These are phyloP conservation scores for Clarias pachynema DNA, from an alignment of 2,797 vertebrate species.

Conservation along the genomic window DNA sequence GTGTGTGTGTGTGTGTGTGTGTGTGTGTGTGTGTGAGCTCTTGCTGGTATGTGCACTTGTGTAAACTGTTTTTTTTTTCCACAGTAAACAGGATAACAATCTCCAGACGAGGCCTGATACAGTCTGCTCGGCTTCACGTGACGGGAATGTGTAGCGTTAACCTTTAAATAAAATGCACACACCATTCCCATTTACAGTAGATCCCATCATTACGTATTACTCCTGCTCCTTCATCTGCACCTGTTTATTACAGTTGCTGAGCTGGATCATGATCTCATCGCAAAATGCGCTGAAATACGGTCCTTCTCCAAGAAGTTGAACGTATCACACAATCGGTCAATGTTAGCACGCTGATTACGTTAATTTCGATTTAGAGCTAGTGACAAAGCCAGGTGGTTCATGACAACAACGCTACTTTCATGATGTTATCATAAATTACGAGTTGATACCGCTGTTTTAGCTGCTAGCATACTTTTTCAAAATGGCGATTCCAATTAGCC, in stretches of 20 bases:
- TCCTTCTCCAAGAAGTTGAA: background rate
- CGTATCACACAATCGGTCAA: background rate
- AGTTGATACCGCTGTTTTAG: background rate
- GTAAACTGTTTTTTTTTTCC: slow-evolving; percentile 51
- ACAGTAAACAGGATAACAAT: slow-evolving; percentile 41
- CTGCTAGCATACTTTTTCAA: background rate
- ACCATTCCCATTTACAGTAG: background rate
- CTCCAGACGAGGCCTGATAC: slow-evolving; percentile 25
- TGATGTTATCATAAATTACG: background rate
- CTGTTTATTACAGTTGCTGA: background rate
- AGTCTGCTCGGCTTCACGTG: background rate
- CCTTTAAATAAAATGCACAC: background rate
- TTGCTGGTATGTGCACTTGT: slow-evolving; percentile 55
- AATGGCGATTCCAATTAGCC: background rate
- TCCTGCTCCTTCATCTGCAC: background rate
- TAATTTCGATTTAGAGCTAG: background rate
- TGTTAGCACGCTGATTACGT: background rate
- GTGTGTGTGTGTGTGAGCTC: slow-evolving; percentile 23
- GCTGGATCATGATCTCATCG: background rate
- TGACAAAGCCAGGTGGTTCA: background rate
- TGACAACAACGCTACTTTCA: background rate
- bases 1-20: slow-evolving; percentile 25
- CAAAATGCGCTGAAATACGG: background rate
- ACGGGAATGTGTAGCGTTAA: too few species aligned
- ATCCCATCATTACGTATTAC: background rate